Evolutionary conservation across 2,888 invertebrate species (phyloP).

Genomic region (Atherix ibis): DNA sequence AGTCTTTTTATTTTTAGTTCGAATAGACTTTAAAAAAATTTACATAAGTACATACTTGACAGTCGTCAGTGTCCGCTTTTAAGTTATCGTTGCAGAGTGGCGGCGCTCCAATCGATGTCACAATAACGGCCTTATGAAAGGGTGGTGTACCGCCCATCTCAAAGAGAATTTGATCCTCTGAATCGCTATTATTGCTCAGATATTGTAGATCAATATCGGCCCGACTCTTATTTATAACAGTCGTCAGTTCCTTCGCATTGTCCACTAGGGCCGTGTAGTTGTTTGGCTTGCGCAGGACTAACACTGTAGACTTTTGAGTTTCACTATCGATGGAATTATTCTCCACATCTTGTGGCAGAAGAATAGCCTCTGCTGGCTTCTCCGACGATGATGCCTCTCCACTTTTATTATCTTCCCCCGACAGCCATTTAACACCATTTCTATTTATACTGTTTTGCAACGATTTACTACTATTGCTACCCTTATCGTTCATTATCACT

Average conservation of each 20-base stretch:
- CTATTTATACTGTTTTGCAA: constrained; percentile 7
- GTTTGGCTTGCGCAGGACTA: constrained; percentile 16
- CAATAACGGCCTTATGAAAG: constrained; percentile 22
- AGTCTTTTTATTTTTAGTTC: too few species aligned
- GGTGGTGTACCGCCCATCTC: constrained; percentile 13
- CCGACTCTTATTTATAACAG: constrained; percentile 20
- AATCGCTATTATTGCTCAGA: constrained; percentile 24
- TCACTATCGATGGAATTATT: constrained; percentile 28
- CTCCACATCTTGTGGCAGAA: constrained; percentile 27
- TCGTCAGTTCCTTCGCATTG: constrained; percentile 18
- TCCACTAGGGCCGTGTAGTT: constrained; percentile 13
- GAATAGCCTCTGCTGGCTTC: constrained; percentile 19
- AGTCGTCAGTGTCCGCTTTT: constrained; percentile 33
- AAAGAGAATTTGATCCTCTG: constrained; percentile 17
- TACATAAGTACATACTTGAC: constrained; percentile 33
- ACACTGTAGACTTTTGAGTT: background rate
- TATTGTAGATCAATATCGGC: constrained; percentile 23
- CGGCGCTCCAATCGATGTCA: constrained; percentile 31
- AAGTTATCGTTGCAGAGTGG: constrained; percentile 26
- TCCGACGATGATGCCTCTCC: constrained; percentile 20
- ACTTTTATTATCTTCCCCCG: background rate
- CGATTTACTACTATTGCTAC: background rate
- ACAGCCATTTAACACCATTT: constrained; percentile 8
- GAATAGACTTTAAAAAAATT: background rate
- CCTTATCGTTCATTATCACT: background rate